Percentiles rank a stretch among this genome's conserved stretches.
phyloP scores from a whole-genome alignment of 2,113 vertebrate species.

The Pavo muticus region DNA sequence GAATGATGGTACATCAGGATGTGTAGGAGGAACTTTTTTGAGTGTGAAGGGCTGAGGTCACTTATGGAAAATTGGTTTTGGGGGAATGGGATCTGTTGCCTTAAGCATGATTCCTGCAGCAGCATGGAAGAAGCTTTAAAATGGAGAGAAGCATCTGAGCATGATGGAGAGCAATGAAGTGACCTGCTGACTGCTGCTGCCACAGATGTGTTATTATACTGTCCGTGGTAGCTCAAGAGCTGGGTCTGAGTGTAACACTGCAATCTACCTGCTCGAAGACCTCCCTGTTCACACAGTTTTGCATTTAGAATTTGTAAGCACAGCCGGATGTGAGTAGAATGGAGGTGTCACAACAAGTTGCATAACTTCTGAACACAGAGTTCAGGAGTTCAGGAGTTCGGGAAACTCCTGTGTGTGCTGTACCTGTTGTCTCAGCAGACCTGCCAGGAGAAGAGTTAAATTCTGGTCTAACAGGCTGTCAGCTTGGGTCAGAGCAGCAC shows the following conservation, averaged over 20 bases:
- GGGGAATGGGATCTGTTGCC: rapidly evolving
- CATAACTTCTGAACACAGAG: not conserved
- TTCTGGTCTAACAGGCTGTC: not conserved
- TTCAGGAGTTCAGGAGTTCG: not conserved
- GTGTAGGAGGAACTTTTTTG: not conserved
- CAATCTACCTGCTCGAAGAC: not conserved
- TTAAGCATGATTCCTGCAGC: not conserved
- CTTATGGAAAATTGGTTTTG: not conserved
- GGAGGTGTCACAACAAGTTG: not conserved
- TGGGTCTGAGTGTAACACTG: not conserved
- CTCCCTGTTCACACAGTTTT: not conserved
- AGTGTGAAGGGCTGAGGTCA: not conserved
- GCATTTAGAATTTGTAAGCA: not conserved
- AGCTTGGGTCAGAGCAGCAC: not conserved
- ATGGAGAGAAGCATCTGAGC: not conserved
- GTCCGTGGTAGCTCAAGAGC: not conserved
- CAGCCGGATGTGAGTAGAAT: not conserved
- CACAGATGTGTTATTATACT: not conserved
- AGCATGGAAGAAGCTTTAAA: not conserved
- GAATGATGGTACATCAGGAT: not conserved
- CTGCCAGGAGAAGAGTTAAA: not conserved
- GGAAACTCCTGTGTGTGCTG: not conserved
- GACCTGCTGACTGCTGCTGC: not conserved
- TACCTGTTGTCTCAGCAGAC: not conserved
- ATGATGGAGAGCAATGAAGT: not conserved